Base-by-base conservation (phyloP, 1,140 invertebrate species). In the Ptiloglossa arizonensis region DNA sequence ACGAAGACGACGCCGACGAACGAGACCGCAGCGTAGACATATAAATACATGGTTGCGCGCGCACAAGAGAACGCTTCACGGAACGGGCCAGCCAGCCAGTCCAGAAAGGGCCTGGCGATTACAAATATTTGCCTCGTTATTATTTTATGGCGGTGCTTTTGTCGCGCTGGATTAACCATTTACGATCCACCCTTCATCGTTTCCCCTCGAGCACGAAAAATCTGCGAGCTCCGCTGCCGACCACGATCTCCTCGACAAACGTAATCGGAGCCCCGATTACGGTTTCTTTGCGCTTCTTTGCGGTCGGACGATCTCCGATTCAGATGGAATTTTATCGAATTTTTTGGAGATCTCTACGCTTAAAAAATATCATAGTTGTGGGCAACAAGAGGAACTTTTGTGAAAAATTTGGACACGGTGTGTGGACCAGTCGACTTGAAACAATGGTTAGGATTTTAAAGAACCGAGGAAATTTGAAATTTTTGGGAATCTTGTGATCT, bases 91-190 rank as follows among this genome's bases (percentile, higher is more conserved):
- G 52, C 64, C 56, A 62, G 32, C 57, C 56, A 63, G 15, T 11
- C 38, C 22, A 17, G 24, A 68, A 64, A 56, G 57, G 56, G 22
- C 6, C 70, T n/a, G 24, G 41, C 41, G 41, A 73, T 19, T 38
- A 54, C 77, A 87, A 90, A 90, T 90, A 89, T 90, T 89, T 90
- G 79, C 67, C 80, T 70, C 72, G 72, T 86, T 89, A 90, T 89
- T 89, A 86, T 86, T 89, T 90, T 86, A 89, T 67, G 73, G 29
- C 68, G 62, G 75, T 60, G 63, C 77, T 85, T 41, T 85, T 75
- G 62, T 76, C 79, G 44, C 66, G n/a, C 9, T 35, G 82, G 60
- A 87, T 89, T 87, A 85, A 63, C 74, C 76, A 76, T 88, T 87
- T 88, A 82, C 72, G 75, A 44, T 46, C 52, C 15, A 19, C 11